Conservation (phyloP, 2,113 vertebrate species). For the Caloenas nicobarica region DNA sequence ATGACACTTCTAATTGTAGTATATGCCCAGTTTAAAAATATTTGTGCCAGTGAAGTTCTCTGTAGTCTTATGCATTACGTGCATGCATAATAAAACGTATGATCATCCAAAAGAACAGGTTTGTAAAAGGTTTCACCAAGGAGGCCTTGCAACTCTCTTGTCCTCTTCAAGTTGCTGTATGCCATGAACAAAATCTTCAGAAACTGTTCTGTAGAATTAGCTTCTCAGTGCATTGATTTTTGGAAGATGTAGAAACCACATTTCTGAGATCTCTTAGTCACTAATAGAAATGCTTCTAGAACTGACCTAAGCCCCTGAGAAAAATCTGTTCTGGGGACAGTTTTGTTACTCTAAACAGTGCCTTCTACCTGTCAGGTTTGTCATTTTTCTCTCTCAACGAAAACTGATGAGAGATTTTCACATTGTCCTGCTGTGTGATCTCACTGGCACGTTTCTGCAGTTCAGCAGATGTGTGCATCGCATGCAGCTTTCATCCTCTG, state of each 20-base stretch:
- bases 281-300: background rate
- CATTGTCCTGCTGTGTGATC: background rate
- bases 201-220: background rate
- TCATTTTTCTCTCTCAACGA: fast-evolving
- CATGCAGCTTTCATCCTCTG: background rate
- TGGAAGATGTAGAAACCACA: background rate
- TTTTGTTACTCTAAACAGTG: background rate
- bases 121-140: background rate
- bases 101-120: background rate
- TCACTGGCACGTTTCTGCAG: background rate
- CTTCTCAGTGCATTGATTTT: background rate
- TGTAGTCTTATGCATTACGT: background rate
- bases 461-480: background rate
- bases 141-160: background rate
- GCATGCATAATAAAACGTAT: background rate
- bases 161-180: background rate
- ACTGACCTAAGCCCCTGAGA: background rate
- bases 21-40: background rate
- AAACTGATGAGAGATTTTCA: background rate
- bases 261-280: background rate
- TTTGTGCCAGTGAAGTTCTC: background rate
- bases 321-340: background rate
- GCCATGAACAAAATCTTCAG: background rate
- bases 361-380: background rate
- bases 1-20: background rate